phyloP scores from a whole-genome alignment of 2,797 vertebrate genomes.

The Sebastes cheni region DNA sequence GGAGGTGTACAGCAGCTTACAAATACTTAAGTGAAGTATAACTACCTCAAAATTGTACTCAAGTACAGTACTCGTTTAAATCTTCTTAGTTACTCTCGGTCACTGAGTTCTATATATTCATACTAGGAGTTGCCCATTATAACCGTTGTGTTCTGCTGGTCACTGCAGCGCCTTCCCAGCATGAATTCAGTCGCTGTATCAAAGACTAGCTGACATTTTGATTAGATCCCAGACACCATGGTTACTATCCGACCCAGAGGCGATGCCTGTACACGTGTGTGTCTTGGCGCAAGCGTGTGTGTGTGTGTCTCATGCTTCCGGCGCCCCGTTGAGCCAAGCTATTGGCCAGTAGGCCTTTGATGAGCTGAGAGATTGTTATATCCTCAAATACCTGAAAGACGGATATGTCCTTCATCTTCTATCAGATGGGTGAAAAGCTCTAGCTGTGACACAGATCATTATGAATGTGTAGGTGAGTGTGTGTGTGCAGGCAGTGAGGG shows the following conservation, averaged over 20 bases:
- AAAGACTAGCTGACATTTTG: constrained; percentile 20
- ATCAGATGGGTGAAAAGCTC: constrained; percentile 6
- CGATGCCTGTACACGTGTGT: background rate
- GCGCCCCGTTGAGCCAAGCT: constrained; percentile 26
- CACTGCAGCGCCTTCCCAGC: background rate
- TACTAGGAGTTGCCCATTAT: background rate
- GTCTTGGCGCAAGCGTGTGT: background rate
- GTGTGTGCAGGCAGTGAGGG: background rate
- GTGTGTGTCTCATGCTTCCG: background rate
- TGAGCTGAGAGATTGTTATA: constrained; percentile 33
- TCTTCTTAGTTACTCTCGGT: background rate
- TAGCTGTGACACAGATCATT: constrained; percentile 3
- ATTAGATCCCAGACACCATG: constrained; percentile 32
- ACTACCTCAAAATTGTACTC: background rate
- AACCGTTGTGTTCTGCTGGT: background rate
- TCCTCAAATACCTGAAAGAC: constrained; percentile 34
- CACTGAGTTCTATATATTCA: background rate
- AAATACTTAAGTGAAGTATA: background rate
- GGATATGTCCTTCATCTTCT: constrained; percentile 28
- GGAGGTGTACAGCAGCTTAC: too few relatives aligned
- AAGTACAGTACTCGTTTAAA: background rate
- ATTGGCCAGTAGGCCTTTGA: constrained; percentile 44
- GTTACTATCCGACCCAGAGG: constrained; percentile 24
- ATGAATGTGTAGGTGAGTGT: background rate
- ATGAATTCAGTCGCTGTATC: background rate